These are phyloP conservation scores for Apodemus sylvaticus DNA, from an alignment of 2,113 vertebrate species.

Conservation along the genomic window DNA sequence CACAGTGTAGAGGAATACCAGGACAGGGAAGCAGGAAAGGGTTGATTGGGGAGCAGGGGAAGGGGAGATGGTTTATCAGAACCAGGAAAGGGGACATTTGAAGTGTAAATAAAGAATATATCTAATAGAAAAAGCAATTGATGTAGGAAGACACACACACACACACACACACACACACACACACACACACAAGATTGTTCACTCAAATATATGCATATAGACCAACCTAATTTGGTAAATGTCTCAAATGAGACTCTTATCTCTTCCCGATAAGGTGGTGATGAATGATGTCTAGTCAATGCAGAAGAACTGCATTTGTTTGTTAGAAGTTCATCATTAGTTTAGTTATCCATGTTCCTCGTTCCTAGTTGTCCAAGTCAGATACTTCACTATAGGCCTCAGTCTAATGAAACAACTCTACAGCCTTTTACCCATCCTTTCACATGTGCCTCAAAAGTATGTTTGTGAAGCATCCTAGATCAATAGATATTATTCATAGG, in stretches of 20 bases:
- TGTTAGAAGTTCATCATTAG: not conserved
- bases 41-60: too few species aligned
- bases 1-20: too few species aligned
- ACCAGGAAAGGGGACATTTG: too few species aligned
- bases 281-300: not conserved
- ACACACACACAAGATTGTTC: too few species aligned
- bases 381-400: not conserved
- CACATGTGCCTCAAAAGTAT: not conserved
- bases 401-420: not conserved
- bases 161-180: too few species aligned
- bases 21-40: too few species aligned
- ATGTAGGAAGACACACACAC: too few species aligned
- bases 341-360: not conserved
- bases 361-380: not conserved
- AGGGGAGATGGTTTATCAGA: too few species aligned
- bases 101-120: too few species aligned
- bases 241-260: not conserved
- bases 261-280: not conserved
- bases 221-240: not conserved
- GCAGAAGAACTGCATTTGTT: not conserved
- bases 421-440: not conserved
- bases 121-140: too few species aligned
- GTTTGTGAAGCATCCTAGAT: not conserved
- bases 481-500: not conserved
- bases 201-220: not conserved